A percentile compares a stretch with the other conserved stretches of the same genome.
Conservation (phyloP, 2,797 vertebrate species). For the Manis pentadactyla region DNA sequence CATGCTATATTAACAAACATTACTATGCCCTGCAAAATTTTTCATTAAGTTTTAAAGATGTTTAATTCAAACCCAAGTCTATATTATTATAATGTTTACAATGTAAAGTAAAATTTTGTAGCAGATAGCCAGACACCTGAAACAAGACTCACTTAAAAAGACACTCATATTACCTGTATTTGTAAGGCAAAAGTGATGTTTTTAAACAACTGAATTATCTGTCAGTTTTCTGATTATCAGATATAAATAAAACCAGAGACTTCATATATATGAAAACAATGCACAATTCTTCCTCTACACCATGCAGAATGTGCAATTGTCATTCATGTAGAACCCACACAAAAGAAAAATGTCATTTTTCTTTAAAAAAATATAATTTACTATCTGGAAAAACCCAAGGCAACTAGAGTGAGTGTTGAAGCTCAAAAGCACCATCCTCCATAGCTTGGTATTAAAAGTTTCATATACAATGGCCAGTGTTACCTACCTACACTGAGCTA, state of each 20-base stretch:
- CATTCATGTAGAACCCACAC: not conserved
- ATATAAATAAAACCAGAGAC: not conserved
- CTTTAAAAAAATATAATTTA: not conserved
- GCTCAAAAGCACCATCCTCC: not conserved
- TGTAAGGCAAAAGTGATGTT: not conserved
- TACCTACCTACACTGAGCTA: not conserved
- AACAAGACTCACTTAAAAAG: not conserved
- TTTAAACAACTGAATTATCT: not conserved
- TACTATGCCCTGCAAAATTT: not conserved
- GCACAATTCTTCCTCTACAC: not conserved
- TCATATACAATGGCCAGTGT: not conserved
- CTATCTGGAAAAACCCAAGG: not conserved
- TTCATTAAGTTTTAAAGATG: not conserved
- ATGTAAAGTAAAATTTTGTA: not conserved
- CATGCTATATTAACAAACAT: not conserved
- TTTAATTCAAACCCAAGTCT: not conserved
- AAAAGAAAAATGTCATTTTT: not conserved
- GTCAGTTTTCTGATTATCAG: not conserved
- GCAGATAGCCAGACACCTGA: not conserved
- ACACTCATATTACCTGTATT: not conserved
- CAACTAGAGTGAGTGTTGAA: not conserved
- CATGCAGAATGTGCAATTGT: not conserved
- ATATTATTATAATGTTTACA: not conserved
- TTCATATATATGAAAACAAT: not conserved
- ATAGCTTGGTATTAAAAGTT: not conserved